These are phyloP conservation scores for Arion vulgaris DNA, from an alignment of 1,140 invertebrate genomes.

Conservation along the genomic window DNA sequence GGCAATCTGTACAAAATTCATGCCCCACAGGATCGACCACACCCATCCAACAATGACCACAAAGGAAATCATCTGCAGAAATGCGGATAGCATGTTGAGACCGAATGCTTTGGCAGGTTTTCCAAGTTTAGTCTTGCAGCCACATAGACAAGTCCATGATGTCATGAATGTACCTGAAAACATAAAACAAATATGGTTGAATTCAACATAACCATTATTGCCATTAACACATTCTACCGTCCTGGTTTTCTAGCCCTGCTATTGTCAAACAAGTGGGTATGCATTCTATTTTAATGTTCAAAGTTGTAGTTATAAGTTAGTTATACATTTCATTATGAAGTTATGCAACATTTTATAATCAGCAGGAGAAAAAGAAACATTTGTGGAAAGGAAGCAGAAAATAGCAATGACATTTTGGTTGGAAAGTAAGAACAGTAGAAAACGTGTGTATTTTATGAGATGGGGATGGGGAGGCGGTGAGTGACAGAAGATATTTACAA, in stretches of 20 bases:
- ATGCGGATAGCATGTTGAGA: slow-evolving; percentile 73
- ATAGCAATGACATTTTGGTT: too few species aligned
- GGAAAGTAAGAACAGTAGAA: too few species aligned
- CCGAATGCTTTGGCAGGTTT: slow-evolving; percentile 68
- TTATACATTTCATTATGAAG: too few species aligned
- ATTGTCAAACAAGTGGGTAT: not conserved
- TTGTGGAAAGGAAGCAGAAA: too few species aligned
- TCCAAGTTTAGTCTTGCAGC: slow-evolving; percentile 70
- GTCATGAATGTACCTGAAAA: slow-evolving; percentile 74
- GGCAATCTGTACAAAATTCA: slow-evolving; percentile 74
- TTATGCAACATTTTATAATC: too few species aligned
- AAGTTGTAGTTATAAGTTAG: too few species aligned
- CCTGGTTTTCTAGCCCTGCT: not conserved
- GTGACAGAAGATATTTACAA: too few species aligned
- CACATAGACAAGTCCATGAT: slow-evolving; percentile 73
- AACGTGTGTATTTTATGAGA: too few species aligned
- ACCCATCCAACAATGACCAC: slow-evolving; percentile 75
- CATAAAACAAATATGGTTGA: slow-evolving; percentile 36
- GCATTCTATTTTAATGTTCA: not conserved
- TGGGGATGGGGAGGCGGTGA: too few species aligned
- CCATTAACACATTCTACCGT: not conserved
- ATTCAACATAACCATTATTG: not conserved
- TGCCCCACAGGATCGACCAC: slow-evolving; percentile 76
- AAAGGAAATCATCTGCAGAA: slow-evolving; percentile 73
- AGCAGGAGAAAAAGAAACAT: too few species aligned